These are phyloP conservation scores for Oostethus manadensis DNA, from an alignment of 2,113 vertebrate genomes.

Conservation along the genomic window DNA sequence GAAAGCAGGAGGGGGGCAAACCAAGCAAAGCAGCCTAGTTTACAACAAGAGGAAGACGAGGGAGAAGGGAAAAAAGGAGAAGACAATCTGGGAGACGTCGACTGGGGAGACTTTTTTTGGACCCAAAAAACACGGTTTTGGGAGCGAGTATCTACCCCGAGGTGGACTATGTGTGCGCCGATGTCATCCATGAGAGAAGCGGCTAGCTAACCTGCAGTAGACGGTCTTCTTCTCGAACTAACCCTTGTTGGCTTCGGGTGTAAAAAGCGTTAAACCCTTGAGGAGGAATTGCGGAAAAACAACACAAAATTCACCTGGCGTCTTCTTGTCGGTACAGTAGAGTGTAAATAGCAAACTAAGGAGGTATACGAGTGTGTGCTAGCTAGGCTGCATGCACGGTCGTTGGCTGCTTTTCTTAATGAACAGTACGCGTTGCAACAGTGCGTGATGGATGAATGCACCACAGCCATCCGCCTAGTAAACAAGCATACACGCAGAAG, in stretches of 20 bases:
- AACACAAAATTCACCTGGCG: background rate
- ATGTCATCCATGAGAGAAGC: conserved; percentile 48
- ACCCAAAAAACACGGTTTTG: conserved; percentile 19
- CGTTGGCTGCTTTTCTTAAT: conserved; percentile 13
- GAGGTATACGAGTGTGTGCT: no score
- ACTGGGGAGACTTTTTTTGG: conserved; percentile 41
- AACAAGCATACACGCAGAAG: conserved; percentile 14
- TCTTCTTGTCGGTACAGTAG: background rate
- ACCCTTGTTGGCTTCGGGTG: conserved; percentile 18
- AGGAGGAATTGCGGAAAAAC: conserved; percentile 3
- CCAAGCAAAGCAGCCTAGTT: conserved; percentile 64
- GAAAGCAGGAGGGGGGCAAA: background rate
- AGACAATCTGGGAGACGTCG: conserved; percentile 7
- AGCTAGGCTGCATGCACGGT: background rate
- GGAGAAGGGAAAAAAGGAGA: conserved; percentile 56
- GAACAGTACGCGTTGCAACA: conserved; percentile 12
- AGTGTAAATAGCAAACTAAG: background rate
- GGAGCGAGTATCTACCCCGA: conserved; percentile 10
- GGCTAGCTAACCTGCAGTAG: conserved; percentile 71
- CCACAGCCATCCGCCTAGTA: conserved; percentile 45
- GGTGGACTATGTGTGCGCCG: conserved; percentile 43
- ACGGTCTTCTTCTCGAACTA: conserved; percentile 25
- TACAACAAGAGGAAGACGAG: conserved; percentile 72
- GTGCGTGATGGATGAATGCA: conserved; percentile 66
- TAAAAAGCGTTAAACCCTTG: conserved; percentile 11